Conservation (phyloP, 2,888 invertebrate species). For the Heteromurus nitidus region DNA sequence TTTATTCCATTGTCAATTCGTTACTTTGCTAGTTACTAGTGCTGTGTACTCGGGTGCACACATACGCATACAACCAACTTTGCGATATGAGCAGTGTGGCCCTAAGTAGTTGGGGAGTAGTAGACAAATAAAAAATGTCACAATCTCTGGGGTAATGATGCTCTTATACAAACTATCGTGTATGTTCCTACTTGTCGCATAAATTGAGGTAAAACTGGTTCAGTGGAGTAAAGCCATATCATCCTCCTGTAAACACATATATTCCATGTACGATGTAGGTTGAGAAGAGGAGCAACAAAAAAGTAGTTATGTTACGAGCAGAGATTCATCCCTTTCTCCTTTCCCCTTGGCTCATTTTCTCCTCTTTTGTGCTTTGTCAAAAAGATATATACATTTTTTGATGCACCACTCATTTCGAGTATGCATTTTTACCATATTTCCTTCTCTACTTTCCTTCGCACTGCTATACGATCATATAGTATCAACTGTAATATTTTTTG, state of each 20-base stretch:
- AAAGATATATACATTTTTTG: neutral
- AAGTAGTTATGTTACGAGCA: neutral
- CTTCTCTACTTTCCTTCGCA: neutral
- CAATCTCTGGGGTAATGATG: constrained; percentile 15
- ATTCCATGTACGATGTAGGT: neutral
- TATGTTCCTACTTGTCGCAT: neutral
- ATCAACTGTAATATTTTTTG: too few species aligned
- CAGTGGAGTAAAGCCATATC: neutral
- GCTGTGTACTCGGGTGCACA: too few species aligned
- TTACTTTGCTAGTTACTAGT: neutral
- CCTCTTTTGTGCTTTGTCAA: neutral
- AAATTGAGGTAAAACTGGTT: constrained; percentile 12
- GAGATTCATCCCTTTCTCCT: too few species aligned
- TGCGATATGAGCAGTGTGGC: neutral
- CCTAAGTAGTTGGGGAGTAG: constrained; percentile 3
- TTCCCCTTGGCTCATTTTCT: constrained; percentile 4
- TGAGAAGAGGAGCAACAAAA: neutral
- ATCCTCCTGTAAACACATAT: neutral
- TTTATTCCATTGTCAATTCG: constrained; percentile 1
- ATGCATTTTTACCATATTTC: neutral
- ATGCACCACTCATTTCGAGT: neutral
- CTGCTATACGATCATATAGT: neutral
- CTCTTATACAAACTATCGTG: neutral
- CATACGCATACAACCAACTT: too few species aligned
- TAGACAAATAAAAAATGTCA: constrained; percentile 1